Evolutionary conservation across 2,888 invertebrate species (phyloP).

Genomic region (Lagria hirta): DNA sequence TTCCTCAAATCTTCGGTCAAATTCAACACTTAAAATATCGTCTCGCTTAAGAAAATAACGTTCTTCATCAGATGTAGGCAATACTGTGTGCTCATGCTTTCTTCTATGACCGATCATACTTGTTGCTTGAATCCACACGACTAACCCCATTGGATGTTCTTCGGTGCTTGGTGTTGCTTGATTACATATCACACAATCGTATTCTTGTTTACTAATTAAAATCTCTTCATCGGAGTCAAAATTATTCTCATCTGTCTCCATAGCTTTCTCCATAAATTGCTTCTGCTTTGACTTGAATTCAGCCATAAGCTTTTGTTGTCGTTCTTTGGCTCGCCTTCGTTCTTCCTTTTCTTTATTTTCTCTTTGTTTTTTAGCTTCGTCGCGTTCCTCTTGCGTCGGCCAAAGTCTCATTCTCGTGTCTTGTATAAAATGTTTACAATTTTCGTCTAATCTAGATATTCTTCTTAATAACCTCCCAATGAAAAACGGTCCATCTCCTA

Average conservation of each 20-base stretch:
- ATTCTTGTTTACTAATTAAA: conserved; percentile 64
- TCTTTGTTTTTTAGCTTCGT: conserved; percentile 69
- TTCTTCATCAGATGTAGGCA: conserved; percentile 69
- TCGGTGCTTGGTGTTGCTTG: conserved; percentile 84
- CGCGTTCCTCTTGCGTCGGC: conserved; percentile 79
- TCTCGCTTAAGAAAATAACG: conserved; percentile 59
- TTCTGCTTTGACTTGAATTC: conserved; percentile 90
- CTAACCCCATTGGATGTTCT: conserved; percentile 83
- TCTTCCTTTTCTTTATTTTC: conserved; percentile 79
- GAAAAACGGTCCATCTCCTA: conserved; percentile 88
- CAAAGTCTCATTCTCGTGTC: conserved; percentile 73
- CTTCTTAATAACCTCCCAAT: conserved; percentile 78
- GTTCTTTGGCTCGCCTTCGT: conserved; percentile 78
- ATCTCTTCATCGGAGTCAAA: conserved; percentile 62
- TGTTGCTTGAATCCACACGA: conserved; percentile 84
- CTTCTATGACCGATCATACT: conserved; percentile 83
- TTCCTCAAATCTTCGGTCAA: conserved; percentile 75
- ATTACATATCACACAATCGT: conserved; percentile 95
- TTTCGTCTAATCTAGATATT: conserved; percentile 69
- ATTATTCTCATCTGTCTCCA: conserved; percentile 59
- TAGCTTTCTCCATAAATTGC: conserved; percentile 83
- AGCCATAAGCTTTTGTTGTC: conserved; percentile 90
- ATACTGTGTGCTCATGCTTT: conserved; percentile 55
- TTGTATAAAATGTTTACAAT: conserved; percentile 68
- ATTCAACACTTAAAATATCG: conserved; percentile 72